Evolutionary conservation across 2,797 vertebrate species (phyloP).

Genomic region (Acanthiza pusilla): DNA sequence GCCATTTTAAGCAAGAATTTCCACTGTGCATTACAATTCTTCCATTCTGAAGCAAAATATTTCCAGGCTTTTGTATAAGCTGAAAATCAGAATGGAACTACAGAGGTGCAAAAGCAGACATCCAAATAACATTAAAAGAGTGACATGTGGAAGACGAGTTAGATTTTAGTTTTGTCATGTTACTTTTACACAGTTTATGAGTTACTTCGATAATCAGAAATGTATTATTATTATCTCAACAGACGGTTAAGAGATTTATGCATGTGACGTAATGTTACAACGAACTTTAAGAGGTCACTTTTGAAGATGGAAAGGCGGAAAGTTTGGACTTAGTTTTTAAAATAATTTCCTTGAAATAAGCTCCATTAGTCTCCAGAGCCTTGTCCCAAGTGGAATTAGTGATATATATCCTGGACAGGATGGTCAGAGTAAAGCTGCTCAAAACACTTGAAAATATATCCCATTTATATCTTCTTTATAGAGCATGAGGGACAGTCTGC

Average conservation of each 20-base stretch:
- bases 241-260: background rate
- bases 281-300: background rate
- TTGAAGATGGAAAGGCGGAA: background rate
- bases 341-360: background rate
- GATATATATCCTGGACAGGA: background rate
- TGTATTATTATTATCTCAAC: background rate
- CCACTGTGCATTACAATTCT: background rate
- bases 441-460: background rate
- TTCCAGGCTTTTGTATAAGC: background rate
- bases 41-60: background rate
- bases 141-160: background rate
- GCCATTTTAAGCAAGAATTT: background rate
- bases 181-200: accelerated
- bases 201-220: background rate
- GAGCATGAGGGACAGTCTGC: background rate
- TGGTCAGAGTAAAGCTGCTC: background rate
- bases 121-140: background rate
- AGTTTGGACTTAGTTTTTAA: background rate
- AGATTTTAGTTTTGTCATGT: background rate
- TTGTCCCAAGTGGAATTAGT: background rate
- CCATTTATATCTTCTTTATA: background rate
- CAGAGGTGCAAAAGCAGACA: background rate
- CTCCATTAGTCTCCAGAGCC: background rate
- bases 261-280: background rate
- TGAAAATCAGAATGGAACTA: background rate